These are phyloP conservation scores for Schizopygopsis pylzovi DNA, from an alignment of 2,797 vertebrate species.

Conservation along the genomic window DNA sequence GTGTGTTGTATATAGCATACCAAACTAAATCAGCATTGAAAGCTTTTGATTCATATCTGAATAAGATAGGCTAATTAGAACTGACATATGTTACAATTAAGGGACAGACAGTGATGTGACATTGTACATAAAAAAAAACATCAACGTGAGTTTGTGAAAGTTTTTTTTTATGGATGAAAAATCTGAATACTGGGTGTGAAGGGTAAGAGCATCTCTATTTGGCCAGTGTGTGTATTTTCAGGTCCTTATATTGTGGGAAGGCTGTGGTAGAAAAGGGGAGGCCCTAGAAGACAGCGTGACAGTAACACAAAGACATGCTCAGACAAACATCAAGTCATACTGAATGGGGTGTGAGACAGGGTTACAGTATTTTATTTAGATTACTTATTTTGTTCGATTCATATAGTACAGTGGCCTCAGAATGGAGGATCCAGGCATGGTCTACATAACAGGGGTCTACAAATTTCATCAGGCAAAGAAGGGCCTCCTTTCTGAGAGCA, in stretches of 20 bases:
- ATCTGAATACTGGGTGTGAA: background rate
- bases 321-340: constrained; percentile 5
- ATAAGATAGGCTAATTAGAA: background rate
- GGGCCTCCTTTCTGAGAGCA: background rate
- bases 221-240: background rate
- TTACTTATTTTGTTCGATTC: background rate
- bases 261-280: constrained; percentile 5
- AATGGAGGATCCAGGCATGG: background rate
- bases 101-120: background rate
- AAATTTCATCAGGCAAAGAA: background rate
- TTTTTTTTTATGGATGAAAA: background rate
- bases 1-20: background rate
- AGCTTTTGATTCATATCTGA: background rate
- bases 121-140: background rate
- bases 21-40: background rate
- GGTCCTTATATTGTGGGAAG: constrained; percentile 15
- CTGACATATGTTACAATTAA: background rate
- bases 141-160: constrained; percentile 14
- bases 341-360: background rate
- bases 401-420: background rate
- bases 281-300: background rate
- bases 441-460: background rate
- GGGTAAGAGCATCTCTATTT: constrained; percentile 32
- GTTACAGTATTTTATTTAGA: background rate
- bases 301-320: background rate